phyloP scores from a whole-genome alignment of 2,888 invertebrate species.

The Pasiphila rectangulata region DNA sequence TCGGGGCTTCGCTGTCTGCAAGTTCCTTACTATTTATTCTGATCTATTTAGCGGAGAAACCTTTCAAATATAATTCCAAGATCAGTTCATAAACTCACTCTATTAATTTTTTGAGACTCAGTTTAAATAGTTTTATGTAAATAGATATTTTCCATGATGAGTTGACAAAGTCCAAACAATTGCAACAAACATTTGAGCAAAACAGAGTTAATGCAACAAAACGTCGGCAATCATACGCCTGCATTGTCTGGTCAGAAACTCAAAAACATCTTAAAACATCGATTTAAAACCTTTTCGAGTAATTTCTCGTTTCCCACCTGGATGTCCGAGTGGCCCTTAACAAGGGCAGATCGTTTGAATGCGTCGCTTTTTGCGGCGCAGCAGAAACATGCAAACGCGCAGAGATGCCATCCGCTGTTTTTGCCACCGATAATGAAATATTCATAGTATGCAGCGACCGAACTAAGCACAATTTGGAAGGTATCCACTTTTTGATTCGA shows the following conservation, averaged over 20 bases:
- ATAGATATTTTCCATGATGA: too few relatives aligned
- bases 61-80: background rate
- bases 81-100: too few relatives aligned
- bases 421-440: constrained; percentile 58
- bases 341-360: constrained; percentile 50
- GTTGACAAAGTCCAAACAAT: too few relatives aligned
- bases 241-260: constrained; percentile 7
- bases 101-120: too few relatives aligned
- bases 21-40: too few relatives aligned
- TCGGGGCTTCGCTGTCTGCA: too few relatives aligned
- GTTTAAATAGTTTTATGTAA: too few relatives aligned
- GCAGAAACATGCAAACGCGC: constrained; percentile 42
- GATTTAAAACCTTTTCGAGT: constrained; percentile 18
- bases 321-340: constrained; percentile 32
- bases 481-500: constrained; percentile 37
- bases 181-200: background rate
- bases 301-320: constrained; percentile 19
- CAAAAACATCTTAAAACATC: constrained; percentile 16
- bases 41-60: too few relatives aligned
- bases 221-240: constrained; percentile 9
- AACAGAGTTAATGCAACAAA: constrained; percentile 5
- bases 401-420: constrained; percentile 47
- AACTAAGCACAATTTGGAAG: constrained; percentile 29
- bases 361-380: constrained; percentile 51
- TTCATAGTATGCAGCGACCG: constrained; percentile 53